Conservation (phyloP, 2,797 vertebrate species). For the Limnodromus scolopaceus region DNA sequence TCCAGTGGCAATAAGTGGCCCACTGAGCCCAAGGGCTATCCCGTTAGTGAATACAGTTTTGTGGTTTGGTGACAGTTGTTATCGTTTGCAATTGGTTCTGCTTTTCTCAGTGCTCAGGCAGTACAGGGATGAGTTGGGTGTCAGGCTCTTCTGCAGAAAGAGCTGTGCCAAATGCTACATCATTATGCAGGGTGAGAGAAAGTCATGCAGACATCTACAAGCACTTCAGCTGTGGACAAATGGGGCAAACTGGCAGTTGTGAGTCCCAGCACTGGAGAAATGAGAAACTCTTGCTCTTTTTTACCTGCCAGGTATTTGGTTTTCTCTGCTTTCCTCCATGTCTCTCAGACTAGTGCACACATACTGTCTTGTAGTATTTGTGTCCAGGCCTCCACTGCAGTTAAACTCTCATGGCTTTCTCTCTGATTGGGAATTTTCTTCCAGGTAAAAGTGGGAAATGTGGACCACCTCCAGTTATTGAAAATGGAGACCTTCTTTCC, state of each 20-base stretch:
- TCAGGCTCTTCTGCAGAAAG: neutral
- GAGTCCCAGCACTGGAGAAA: neutral
- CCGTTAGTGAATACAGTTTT: neutral
- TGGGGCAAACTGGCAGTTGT: neutral
- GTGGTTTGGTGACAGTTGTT: neutral
- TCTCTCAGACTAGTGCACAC: neutral
- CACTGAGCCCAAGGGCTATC: neutral
- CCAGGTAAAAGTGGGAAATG: conserved; percentile 9
- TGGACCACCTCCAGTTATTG: conserved; percentile 2
- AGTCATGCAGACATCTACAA: neutral
- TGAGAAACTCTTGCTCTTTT: neutral
- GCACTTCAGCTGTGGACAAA: neutral
- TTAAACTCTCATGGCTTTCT: neutral
- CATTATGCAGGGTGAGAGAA: neutral
- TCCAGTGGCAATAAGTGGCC: neutral
- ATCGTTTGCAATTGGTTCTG: neutral
- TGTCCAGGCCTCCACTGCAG: neutral
- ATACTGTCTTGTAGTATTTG: neutral
- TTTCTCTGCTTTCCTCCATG: neutral
- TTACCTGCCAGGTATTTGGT: neutral
- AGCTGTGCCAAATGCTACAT: neutral
- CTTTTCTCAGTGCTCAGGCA: neutral
- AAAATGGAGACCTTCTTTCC: conserved; percentile 18
- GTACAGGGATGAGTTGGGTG: neutral
- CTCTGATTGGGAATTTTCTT: neutral